Base-by-base conservation (phyloP, 2,888 invertebrate species). In the Euplexia lucipara region DNA sequence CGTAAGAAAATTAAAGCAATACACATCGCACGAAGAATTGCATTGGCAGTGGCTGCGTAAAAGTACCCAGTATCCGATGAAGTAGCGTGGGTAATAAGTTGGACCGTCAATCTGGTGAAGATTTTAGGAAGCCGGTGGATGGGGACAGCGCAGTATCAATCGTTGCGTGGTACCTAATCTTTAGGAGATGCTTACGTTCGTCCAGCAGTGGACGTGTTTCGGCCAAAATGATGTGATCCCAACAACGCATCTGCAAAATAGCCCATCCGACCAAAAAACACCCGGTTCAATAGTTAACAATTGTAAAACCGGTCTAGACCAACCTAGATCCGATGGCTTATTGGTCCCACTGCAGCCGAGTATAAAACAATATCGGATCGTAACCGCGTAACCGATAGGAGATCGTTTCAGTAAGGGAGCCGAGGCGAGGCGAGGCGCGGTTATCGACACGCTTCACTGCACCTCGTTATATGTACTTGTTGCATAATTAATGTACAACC, bases 391-490 rank as follows among this genome's bases (percentile, higher is more conserved):
- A 79, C 66, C 45, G 70, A 83, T 79, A 79, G 52, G 34, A 35
- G 78, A 81, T 77, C 70, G 61, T 56, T 71, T 71, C 51, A 66
- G 78, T 71, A 71, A 83, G 72, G 39, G 56, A 82, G 57, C 58
- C 54, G 62, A 30, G 54, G 14, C 30, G 62, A 30, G 54, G 14
- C 30, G 42, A 39, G 59, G 32, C 37, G 59, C 48, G 58, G 51
- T 57, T 68, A 66, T 63, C 52, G 57, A 44, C 72, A 70, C 70
- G 75, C 67, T 59, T 64, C 67, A 75, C 59, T 67, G 65, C 62
- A 48, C 42, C 53, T 51, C 16, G 44, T 42, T 57, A 47, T 49
- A 39, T 35, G 14, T 58, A 59, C 51, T 68, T 48, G 34, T 54
- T 75, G 54, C 68, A 58, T 68, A 68, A 71, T 54, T 47, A 39